Percentiles rank a stretch among this genome's conserved stretches.
These are phyloP conservation scores for Lacanobia oleracea DNA, from an alignment of 2,888 invertebrate genomes.

Conservation along the genomic window DNA sequence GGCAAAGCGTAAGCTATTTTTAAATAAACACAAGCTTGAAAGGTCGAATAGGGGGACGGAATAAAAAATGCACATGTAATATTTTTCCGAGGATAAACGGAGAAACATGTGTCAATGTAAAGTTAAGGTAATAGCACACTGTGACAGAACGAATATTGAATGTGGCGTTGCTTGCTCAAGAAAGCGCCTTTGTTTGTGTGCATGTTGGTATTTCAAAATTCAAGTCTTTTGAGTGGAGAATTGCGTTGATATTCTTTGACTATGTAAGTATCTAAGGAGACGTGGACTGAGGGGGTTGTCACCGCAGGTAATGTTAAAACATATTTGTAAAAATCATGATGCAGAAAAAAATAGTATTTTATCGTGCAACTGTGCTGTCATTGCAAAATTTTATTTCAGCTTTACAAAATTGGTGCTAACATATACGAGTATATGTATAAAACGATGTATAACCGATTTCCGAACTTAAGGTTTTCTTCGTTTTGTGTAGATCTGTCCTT, in stretches of 20 bases:
- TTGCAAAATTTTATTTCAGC: background rate
- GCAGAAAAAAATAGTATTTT: too few relatives aligned
- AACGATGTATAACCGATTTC: too few relatives aligned
- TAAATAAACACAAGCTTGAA: slow-evolving; percentile 40
- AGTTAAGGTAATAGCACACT: slow-evolving; percentile 43
- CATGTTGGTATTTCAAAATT: slow-evolving; percentile 30
- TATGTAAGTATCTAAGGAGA: background rate
- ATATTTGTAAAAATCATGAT: background rate
- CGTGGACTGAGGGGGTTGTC: background rate
- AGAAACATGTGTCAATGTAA: slow-evolving; percentile 59
- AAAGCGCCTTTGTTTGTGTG: slow-evolving; percentile 29
- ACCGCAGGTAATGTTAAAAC: background rate
- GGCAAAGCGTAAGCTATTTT: slow-evolving; percentile 19
- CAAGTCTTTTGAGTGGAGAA: slow-evolving; percentile 14
- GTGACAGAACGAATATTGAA: background rate
- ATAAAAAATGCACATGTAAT: slow-evolving; percentile 57
- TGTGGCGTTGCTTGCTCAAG: background rate
- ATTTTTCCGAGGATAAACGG: slow-evolving; percentile 49
- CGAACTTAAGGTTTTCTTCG: too few relatives aligned
- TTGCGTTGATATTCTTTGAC: background rate
- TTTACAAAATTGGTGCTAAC: too few relatives aligned
- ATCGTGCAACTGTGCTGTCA: background rate
- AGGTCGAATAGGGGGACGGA: slow-evolving; percentile 21
- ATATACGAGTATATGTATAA: too few relatives aligned
- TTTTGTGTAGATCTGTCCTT: too few relatives aligned